Base-by-base conservation (phyloP, 2,797 vertebrate species). In the Dermochelys coriacea region DNA sequence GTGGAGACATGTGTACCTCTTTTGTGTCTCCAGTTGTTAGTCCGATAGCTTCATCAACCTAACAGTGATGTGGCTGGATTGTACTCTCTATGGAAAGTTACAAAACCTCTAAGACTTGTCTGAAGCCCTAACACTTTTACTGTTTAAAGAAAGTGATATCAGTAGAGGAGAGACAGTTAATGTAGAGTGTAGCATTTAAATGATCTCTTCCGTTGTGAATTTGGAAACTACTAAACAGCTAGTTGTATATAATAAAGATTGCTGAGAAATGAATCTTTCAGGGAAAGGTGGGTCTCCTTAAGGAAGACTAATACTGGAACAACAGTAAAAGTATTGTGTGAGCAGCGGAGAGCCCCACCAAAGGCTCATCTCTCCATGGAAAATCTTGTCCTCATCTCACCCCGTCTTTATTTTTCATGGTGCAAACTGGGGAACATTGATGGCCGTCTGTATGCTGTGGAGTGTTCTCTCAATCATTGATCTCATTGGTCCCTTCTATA, bases 291-390 rank as follows among this genome's bases (percentile, higher is more conserved):
- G 5, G 14, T 61, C 11, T 21, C 64, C 18, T 6, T 11, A 71
- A 71, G 61, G 18, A 37, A 21, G n/a, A 71, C 10, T 19, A 11
- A 41, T 71, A 71, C 37, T 71, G n/a, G 15, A 71, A 71, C 68
- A 41, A 41, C 37, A 41, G n/a, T 71, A 37, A 37, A 71, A 37
- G 68, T 12, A 71, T 12, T 71, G 21, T 41, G n/a, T 37, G 64
- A 71, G 64, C n/a, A 37, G n/a, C 3, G 5, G 64, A 71, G n/a
- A 21, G 51, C 12, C 23, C 16, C 12, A 3, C 2, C 37, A 19
- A 18, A 18, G 2, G 0, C 0, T 6, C 7, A 3, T 23, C 1
- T 1, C n/a, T 41, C 47, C 11, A 0, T 0, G 4, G 5, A 1
- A 12, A 18, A 34, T 1, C 0, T 37, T 68, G 64, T 68, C 37